Percentiles rank a stretch among this genome's conserved stretches.
Evolutionary conservation across 2,113 vertebrate genomes (phyloP).

Genomic region (Gnathonemus echidnorhynchus): DNA sequence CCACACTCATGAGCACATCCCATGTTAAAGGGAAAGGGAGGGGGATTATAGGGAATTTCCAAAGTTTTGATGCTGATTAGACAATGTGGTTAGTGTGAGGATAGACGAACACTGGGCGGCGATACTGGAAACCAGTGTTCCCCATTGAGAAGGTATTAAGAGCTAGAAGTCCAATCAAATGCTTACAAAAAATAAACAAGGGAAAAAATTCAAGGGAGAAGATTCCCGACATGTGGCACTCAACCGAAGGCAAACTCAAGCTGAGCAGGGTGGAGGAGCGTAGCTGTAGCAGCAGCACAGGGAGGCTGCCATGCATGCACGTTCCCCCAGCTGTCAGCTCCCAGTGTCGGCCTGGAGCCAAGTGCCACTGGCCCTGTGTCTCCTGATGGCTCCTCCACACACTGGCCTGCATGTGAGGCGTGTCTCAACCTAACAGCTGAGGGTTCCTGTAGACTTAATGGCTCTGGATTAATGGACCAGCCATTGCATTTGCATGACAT

Average conservation of each 20-base stretch:
- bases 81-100: neutral
- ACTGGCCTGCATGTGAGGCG: constrained; percentile 26
- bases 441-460: neutral
- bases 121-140: constrained; percentile 35
- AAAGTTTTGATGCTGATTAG: neutral
- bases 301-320: neutral
- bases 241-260: constrained; percentile 47
- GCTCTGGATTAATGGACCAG: neutral
- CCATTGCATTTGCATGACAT: neutral
- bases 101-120: constrained; percentile 20
- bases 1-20: neutral
- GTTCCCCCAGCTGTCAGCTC: constrained; percentile 4
- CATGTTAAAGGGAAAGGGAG: neutral
- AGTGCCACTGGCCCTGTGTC: constrained; percentile 54
- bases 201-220: constrained; percentile 24
- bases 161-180: constrained; percentile 44
- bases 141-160: constrained; percentile 40
- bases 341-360: constrained; percentile 29
- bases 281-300: constrained; percentile 34
- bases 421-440: neutral
- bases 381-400: constrained; percentile 45
- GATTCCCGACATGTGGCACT: constrained; percentile 34
- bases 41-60: neutral
- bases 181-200: constrained; percentile 21
- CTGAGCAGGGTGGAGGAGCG: constrained; percentile 49